Evolutionary conservation across 1,140 invertebrate species (phyloP), one percentile per base, ranked within the genome.

Genomic region (Diabrotica virgifera): DNA sequence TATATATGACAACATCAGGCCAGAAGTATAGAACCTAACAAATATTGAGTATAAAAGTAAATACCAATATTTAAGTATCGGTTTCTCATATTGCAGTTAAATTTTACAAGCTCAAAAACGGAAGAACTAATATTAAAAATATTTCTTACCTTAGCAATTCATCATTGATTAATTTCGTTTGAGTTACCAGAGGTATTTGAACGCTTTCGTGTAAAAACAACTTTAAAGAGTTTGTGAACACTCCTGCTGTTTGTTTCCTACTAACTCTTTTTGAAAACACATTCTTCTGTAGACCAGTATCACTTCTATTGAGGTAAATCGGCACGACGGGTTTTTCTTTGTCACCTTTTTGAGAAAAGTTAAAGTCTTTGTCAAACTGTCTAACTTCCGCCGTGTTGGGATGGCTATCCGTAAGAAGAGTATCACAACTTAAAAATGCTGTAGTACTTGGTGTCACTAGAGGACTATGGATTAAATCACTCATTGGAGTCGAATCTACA

Each of bases 121-220:
- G n/a, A n/a, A n/a, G 24, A 24, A 24, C 24, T 24, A 4, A 24
- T 4, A 24, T 24, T 24, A 24, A 2, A 24, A 24, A 24, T 2
- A 24, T 24, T 10, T 5, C 12, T 54, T 54, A 54, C 58, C 58
- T 88, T 46, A 92, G 78, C 12, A 90, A 84, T 9, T 89, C 89
- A 59, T 86, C 87, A 62, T 89, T 89, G 0, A 89, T 83, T 6
- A 91, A 79, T 56, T 84, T 84, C 56, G 86, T 83, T 72, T 91
- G 89, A 36, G 85, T 84, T n/a, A 82, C 82, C 2, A 91, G 71
- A 0, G 89, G 89, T 64, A 89, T 79, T 69, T 86, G 80, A 3
- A 91, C 82, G 1, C 88, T 90, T 72, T 51, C 89, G 74, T 62
- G 85, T 84, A 14, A 83, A 79, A 72, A 83, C 77, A 75, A 81